Evolutionary conservation across 2,888 invertebrate species (phyloP).

Genomic region (Trissonchulus sp.): DNA sequence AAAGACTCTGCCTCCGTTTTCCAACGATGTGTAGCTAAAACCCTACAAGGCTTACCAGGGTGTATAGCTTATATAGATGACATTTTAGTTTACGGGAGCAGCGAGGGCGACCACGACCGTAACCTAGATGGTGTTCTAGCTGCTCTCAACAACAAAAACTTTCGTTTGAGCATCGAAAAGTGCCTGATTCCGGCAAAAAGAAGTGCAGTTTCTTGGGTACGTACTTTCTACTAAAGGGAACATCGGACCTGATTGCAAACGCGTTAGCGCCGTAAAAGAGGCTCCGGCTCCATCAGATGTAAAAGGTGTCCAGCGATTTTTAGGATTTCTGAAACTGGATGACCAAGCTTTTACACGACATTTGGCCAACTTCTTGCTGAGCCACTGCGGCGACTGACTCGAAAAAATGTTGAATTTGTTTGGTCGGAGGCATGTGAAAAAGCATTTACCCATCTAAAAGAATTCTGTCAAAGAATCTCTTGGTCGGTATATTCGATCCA

Average conservation of each 20-base stretch:
- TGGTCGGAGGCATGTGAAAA: background rate
- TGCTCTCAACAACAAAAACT: background rate
- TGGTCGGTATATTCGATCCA: background rate
- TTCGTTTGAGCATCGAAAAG: background rate
- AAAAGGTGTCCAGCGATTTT: background rate
- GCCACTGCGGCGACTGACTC: background rate
- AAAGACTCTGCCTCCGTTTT: background rate
- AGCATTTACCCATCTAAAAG: background rate
- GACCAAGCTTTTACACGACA: background rate
- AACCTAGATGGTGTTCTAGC: slow-evolving; percentile 18
- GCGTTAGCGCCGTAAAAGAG: background rate
- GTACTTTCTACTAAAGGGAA: background rate
- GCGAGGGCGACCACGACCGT: background rate
- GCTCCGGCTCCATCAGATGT: background rate
- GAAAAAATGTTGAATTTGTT: background rate
- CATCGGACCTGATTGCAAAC: background rate
- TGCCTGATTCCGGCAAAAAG: background rate
- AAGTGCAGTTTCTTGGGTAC: background rate
- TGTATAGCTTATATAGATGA: background rate
- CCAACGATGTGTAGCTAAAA: background rate
- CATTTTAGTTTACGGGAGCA: background rate
- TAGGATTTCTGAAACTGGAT: background rate
- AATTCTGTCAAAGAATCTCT: background rate
- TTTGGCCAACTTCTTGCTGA: background rate
- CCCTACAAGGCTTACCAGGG: background rate